Conservation (phyloP, 2,797 vertebrate genomes). For the Crenuchus spilurus region DNA sequence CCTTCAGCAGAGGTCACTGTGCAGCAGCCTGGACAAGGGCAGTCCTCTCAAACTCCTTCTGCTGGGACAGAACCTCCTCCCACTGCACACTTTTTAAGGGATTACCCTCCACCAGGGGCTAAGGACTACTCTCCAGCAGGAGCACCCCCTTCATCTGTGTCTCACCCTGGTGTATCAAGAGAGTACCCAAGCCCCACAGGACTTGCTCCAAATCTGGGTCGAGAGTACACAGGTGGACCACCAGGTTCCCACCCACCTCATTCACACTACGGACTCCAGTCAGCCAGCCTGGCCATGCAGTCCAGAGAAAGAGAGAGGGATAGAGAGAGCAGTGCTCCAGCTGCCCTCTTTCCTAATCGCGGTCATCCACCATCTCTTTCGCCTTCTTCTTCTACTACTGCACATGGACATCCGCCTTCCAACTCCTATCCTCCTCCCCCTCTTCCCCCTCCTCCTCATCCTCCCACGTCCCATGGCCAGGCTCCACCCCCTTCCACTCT, state of each 20-base stretch:
- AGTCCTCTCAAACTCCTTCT: conserved; percentile 63
- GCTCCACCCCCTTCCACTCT: conserved; percentile 65
- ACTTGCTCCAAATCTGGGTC: conserved; percentile 71
- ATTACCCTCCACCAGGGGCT: conserved; percentile 78
- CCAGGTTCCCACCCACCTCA: conserved; percentile 69
- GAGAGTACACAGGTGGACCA: conserved; percentile 74
- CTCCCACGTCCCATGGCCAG: conserved; percentile 70
- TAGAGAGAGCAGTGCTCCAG: conserved; percentile 63
- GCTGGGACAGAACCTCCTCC: conserved; percentile 67
- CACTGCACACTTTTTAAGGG: conserved; percentile 79
- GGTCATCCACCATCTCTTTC: conserved; percentile 76
- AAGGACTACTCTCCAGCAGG: too few relatives aligned
- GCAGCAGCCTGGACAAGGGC: conserved; percentile 69
- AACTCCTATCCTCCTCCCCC: conserved; percentile 72
- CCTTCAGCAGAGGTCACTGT: conserved; percentile 70
- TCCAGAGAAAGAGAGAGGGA: conserved; percentile 70
- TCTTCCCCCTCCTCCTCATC: conserved; percentile 63
- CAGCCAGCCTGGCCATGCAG: conserved; percentile 46
- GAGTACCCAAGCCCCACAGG: conserved; percentile 81
- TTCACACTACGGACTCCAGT: conserved; percentile 66
- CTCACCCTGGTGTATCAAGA: conserved; percentile 69
- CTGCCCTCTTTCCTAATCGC: conserved; percentile 77
- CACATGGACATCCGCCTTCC: conserved; percentile 71
- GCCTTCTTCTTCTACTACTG: conserved; percentile 75
- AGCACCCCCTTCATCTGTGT: conserved; percentile 64